These are phyloP conservation scores for Tenthredo scrophulariae DNA, from an alignment of 2,888 invertebrate genomes.

Conservation along the genomic window DNA sequence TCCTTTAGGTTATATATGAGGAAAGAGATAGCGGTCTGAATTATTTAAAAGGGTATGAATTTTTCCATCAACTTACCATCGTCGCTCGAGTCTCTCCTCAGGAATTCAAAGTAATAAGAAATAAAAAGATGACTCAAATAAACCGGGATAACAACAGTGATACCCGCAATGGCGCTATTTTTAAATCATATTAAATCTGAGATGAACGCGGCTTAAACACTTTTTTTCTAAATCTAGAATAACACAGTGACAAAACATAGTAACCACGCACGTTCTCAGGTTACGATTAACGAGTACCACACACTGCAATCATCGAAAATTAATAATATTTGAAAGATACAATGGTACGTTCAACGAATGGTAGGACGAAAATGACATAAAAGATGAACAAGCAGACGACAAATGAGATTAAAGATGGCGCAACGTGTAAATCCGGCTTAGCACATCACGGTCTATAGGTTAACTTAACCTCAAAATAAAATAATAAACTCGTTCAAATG, in stretches of 20 bases:
- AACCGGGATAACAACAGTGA: background rate
- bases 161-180: conserved; percentile 15
- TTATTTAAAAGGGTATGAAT: background rate
- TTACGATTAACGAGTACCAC: background rate
- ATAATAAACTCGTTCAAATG: conserved; percentile 14
- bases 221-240: background rate
- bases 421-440: background rate
- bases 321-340: background rate
- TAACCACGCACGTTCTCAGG: background rate
- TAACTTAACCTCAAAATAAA: background rate
- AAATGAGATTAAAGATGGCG: background rate
- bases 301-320: background rate
- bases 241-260: background rate
- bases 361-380: background rate
- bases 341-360: background rate
- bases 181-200: background rate
- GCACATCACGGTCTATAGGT: background rate
- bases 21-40: background rate
- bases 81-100: background rate
- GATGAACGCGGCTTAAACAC: background rate
- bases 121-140: conserved; percentile 8
- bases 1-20: background rate
- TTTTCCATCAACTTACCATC: conserved; percentile 19
- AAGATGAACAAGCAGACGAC: background rate
- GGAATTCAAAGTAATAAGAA: conserved; percentile 17